Base-by-base conservation (phyloP, 1,140 invertebrate species). In the Ceratitis capitata region DNA sequence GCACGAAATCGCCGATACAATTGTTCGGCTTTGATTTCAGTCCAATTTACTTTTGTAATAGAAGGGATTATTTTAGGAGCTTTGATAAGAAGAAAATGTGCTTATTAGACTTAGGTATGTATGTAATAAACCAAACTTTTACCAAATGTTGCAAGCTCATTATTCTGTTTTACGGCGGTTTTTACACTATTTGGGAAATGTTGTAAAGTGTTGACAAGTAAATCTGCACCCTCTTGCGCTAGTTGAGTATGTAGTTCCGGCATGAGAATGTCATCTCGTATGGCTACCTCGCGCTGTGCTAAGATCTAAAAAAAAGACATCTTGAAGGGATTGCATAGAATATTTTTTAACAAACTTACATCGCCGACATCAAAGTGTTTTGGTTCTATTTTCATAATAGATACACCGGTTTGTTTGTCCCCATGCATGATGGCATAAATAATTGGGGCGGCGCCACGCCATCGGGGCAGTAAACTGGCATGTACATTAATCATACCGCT, bases 401-500 rank as follows among this genome's bases (percentile, higher is more conserved):
- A 96, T 42, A 99, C 93, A 51, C 98, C 98, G 32, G 97, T 97
- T 84, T 93, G 92, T 35, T 90, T 87, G 90, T 99, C 98, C 39
- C 96, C 97, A 93, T 96, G 95, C 84, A 97, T 94, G 84, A 98
- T 92, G 1, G 91, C 87, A 82, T 91, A 89, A n/a, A 91, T 91
- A 14, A 91, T 91, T 1, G 90, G 90, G 3, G 90, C 90, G 61
- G 98, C 97, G 47, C 98, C 98, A 92, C 98, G 93, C 97, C 97
- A 99, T 86, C 96, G 93, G 39, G 98, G 98, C 87, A 99, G 91
- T 47, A 99, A 90, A 92, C 97, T 98, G 14, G 95, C 96, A 92
- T 99, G 98, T 1, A 99, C 95, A 93, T 98, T 98, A 53, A 98
- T 92, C 93, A 98, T 97, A 19, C 98, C 98, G 92, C 97, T 98